Evolutionary conservation across 2,797 vertebrate genomes (phyloP), one percentile per base, ranked within the genome.

Genomic region (Champsocephalus esox): DNA sequence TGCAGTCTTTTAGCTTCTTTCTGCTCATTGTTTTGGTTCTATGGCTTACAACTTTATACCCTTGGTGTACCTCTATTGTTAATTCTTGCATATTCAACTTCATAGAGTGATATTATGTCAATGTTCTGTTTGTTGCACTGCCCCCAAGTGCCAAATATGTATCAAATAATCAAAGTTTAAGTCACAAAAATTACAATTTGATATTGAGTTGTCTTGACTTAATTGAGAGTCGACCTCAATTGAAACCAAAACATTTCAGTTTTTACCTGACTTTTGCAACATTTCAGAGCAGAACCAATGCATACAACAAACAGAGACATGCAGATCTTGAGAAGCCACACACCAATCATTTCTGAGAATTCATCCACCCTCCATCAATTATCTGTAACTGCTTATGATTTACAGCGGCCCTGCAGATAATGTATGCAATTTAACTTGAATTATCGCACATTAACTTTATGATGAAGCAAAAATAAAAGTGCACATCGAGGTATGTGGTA

Each of bases 401-500:
- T 51, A 51, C 49, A 21, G 49, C 12, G 17, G 49, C 21, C 49
- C 41, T 66, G 41, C 1, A 52, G 9, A 54, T 44, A 17, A 44
- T 55, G 24, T 8, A 9, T 4, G 24, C 24, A 28, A 28, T 28
- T 28, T 28, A 28, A 28, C 24, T 28, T 28, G 0, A 28, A 28
- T 28, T 28, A 28, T 28, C 24, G 7, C 1, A 13, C 17, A 9
- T 44, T 3, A 43, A 59, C 1, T 48, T 57, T 19, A 68, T 50
- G 14, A 24, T 41, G 50, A 51, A 17, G 16, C 5, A 19, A 19
- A 56, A 28, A 34, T 12, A 12, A 54, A 70, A 65, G 75, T 3
- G 45, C 72, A 61, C 67, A 45, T 43, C 4, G 1, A 28, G 62
- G 44, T 83, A 68, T 64, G 41, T 28, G 28, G 4, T 28, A 4